Evolutionary conservation across 2,888 invertebrate genomes (phyloP).

Genomic region (Palloptera scutellata): DNA sequence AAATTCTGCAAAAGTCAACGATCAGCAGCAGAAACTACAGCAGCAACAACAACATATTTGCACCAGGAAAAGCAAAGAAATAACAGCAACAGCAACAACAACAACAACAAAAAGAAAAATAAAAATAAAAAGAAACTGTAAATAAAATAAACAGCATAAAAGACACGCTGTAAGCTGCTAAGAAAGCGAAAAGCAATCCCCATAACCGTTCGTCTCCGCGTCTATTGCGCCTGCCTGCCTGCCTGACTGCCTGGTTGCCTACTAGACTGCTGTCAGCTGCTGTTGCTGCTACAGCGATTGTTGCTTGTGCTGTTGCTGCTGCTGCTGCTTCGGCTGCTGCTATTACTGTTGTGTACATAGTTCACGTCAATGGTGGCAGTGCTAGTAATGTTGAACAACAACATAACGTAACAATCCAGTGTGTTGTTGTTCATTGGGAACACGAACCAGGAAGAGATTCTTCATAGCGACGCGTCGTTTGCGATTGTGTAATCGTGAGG

Average conservation of each 20-base stretch:
- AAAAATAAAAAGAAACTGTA: constrained; percentile 22
- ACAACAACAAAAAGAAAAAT: constrained; percentile 11
- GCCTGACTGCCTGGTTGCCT: constrained; percentile 20
- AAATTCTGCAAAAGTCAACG: constrained; percentile 55
- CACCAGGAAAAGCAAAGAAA: neutral
- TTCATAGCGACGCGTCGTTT: constrained; percentile 35
- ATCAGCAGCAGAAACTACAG: constrained; percentile 37
- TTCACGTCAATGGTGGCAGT: constrained; percentile 14
- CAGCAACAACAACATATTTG: neutral
- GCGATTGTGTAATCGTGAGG: constrained; percentile 53
- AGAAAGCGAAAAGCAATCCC: constrained; percentile 23
- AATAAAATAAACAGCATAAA: constrained; percentile 11
- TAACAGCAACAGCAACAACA: neutral
- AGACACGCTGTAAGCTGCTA: constrained; percentile 8
- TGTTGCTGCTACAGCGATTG: constrained; percentile 5
- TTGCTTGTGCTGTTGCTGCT: constrained; percentile 34
- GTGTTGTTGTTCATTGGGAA: constrained; percentile 8
- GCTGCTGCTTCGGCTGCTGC: constrained; percentile 26
- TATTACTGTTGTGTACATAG: neutral
- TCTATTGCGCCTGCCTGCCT: constrained; percentile 30
- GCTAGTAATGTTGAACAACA: constrained; percentile 32
- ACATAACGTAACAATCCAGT: constrained; percentile 38
- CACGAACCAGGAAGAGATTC: constrained; percentile 60
- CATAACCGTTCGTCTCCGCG: constrained; percentile 28
- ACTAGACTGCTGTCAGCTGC: constrained; percentile 13